These are phyloP conservation scores for Gorsachius magnificus DNA, from an alignment of 2,797 vertebrate species.

Conservation along the genomic window DNA sequence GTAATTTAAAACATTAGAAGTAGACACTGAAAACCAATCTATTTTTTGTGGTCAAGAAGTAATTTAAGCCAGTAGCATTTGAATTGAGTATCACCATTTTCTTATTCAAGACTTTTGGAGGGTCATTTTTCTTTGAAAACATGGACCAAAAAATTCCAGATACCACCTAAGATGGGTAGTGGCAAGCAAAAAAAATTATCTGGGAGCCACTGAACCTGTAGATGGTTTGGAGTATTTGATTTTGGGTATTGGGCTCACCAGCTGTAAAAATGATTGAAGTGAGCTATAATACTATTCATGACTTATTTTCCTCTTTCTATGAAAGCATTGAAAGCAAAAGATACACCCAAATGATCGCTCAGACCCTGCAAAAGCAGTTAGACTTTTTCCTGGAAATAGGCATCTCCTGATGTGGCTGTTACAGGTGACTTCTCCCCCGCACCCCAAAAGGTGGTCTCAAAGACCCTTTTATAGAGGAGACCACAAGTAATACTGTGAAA, in stretches of 20 bases:
- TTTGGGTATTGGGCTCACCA: not conserved
- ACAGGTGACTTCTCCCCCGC: not conserved
- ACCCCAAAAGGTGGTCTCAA: conserved; percentile 13
- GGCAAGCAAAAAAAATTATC: not conserved
- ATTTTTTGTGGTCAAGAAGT: not conserved
- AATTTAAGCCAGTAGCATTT: not conserved
- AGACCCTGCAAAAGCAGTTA: not conserved
- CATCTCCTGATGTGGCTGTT: conserved; percentile 39
- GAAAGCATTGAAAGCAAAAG: conserved; percentile 27
- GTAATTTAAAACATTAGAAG: not conserved
- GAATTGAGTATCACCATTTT: not conserved
- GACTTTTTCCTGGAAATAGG: conserved; percentile 5
- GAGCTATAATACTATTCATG: not conserved
- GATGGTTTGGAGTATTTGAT: not conserved
- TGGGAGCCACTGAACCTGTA: not conserved
- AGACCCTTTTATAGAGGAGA: conserved; percentile 28
- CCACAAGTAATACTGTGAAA: conserved; percentile 23
- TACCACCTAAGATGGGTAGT: not conserved
- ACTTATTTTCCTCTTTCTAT: conserved; percentile 23
- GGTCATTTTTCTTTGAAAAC: not conserved
- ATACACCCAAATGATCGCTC: not conserved
- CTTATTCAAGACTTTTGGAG: not conserved
- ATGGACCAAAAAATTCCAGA: not conserved
- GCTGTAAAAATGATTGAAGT: conserved; percentile 37
- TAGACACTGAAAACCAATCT: not conserved